Evolutionary conservation across 2,797 vertebrate genomes (phyloP).

Genomic region (Sylvia borin): DNA sequence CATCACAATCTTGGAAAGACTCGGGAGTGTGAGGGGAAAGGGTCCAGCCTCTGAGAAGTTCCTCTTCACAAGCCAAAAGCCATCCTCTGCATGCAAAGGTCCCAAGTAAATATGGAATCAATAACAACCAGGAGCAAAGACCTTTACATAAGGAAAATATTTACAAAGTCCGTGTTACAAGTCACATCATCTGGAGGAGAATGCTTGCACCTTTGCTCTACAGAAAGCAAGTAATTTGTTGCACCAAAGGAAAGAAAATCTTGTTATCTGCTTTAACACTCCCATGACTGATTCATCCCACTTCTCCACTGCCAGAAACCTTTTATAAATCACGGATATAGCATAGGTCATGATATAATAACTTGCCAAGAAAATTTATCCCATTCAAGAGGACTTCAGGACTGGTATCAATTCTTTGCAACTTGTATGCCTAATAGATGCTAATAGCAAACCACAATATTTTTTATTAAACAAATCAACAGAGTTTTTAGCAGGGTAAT

Average conservation of each 20-base stretch:
- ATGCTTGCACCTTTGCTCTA: not conserved
- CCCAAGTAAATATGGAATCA: constrained; percentile 25
- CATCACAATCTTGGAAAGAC: not conserved
- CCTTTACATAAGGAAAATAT: not conserved
- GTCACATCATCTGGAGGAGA: not conserved
- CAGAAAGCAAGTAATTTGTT: not conserved
- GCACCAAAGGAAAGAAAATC: not conserved
- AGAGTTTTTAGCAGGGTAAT: not conserved
- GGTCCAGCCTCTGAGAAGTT: not conserved
- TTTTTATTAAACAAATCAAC: not conserved
- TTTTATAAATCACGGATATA: not conserved
- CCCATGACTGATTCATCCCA: not conserved
- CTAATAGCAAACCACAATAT: not conserved
- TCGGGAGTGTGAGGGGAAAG: not conserved
- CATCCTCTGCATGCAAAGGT: not conserved
- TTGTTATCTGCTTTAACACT: not conserved
- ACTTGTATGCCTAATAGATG: not conserved
- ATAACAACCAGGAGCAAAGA: not conserved
- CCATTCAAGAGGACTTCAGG: accelerated
- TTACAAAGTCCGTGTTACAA: not conserved
- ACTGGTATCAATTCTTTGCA: not conserved
- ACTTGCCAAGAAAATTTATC: not conserved
- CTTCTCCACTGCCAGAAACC: not conserved
- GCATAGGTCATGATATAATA: not conserved
- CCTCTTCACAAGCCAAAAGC: not conserved